Percentiles rank a stretch among this genome's conserved stretches.
phyloP scores from a whole-genome alignment of 2,888 invertebrate species.

The Colletes collaris region DNA sequence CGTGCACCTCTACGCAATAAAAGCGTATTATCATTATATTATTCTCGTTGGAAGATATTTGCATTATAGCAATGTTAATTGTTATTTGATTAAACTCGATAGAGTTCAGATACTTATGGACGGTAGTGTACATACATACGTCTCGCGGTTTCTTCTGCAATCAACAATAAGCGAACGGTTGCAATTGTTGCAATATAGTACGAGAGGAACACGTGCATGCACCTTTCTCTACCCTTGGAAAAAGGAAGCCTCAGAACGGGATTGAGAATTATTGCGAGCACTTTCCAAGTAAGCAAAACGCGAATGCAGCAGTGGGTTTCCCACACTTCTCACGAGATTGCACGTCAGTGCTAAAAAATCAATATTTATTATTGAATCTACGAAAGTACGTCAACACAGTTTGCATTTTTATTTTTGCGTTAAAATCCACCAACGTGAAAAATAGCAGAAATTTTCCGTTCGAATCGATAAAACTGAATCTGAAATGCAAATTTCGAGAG shows the following conservation, averaged over 20 bases:
- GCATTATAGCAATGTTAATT: too few relatives aligned
- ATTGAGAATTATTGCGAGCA: slow-evolving; percentile 51
- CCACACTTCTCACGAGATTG: too few relatives aligned
- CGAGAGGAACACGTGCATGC: slow-evolving; percentile 51
- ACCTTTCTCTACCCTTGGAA: slow-evolving; percentile 70
- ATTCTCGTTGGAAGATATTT: neutral
- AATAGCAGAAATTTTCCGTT: too few relatives aligned
- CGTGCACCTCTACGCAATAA: too few relatives aligned
- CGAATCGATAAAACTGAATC: neutral
- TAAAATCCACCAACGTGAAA: too few relatives aligned
- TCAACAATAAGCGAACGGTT: slow-evolving; percentile 64
- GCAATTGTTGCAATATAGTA: slow-evolving; percentile 22
- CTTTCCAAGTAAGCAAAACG: slow-evolving; percentile 48
- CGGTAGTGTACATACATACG: slow-evolving; percentile 22
- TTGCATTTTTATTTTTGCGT: too few relatives aligned
- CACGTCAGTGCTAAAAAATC: too few relatives aligned
- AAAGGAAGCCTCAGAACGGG: slow-evolving; percentile 65
- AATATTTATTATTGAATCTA: too few relatives aligned
- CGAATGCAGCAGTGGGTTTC: slow-evolving; percentile 17
- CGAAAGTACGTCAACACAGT: too few relatives aligned
- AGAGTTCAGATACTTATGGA: too few relatives aligned
- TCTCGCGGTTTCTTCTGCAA: slow-evolving; percentile 64
- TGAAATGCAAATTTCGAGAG: neutral
- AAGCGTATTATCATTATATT: too few relatives aligned
- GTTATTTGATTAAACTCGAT: too few relatives aligned